Conservation (phyloP, 2,888 invertebrate genomes). For the Clostera curtula region DNA sequence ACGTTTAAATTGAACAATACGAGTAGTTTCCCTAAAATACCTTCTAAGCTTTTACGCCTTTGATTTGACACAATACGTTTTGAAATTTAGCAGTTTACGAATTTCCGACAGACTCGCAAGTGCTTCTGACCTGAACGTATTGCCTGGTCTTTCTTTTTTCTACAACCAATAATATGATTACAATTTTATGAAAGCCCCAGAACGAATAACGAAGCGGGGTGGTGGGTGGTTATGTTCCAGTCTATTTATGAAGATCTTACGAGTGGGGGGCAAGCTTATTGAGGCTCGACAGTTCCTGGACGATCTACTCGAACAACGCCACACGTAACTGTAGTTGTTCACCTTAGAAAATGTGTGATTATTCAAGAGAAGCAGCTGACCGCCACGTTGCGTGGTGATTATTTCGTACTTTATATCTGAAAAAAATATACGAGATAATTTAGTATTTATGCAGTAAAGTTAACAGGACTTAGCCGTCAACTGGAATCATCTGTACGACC, state of each 20-base stretch:
- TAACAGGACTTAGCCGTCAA: no score
- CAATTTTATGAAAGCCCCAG: constrained; percentile 4
- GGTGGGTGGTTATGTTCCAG: constrained; percentile 13
- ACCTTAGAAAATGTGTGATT: constrained; percentile 16
- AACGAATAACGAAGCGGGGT: constrained; percentile 4
- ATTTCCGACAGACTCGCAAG: no score
- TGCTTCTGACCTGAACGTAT: no score
- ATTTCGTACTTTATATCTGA: constrained; percentile 5
- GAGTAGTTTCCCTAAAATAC: no score
- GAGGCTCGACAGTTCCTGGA: constrained; percentile 14
- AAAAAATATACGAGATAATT: constrained; percentile 2
- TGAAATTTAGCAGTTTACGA: no score
- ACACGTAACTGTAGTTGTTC: constrained; percentile 7
- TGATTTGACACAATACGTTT: no score
- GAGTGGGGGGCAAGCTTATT: constrained; percentile 3
- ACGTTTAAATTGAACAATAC: no score
- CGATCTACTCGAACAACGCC: constrained; percentile 16
- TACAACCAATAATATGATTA: no score
- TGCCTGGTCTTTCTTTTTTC: no score
- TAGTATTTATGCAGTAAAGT: no score
- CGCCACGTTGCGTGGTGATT: constrained; percentile 7
- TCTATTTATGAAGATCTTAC: constrained; percentile 1
- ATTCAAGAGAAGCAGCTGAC: constrained; percentile 8
- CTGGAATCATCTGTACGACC: no score
- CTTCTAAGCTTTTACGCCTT: no score